Percentiles rank a stretch among this genome's conserved stretches.
phyloP scores from a whole-genome alignment of 2,888 invertebrate species.

The Conomelus anceps region DNA sequence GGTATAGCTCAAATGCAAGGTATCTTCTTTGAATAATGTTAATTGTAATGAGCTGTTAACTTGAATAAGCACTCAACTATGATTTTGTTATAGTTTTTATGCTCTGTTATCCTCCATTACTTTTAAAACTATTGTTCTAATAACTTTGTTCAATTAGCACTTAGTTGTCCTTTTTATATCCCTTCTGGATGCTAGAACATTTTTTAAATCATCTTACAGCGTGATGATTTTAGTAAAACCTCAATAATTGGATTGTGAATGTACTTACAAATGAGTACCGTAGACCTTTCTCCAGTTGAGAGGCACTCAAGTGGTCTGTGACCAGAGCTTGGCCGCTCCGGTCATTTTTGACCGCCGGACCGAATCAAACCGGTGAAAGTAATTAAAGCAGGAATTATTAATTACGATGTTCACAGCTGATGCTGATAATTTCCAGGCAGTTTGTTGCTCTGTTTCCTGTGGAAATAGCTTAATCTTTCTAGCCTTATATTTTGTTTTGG shows the following conservation, averaged over 20 bases:
- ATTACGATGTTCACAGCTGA: background rate
- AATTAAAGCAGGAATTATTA: background rate
- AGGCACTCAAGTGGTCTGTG: background rate
- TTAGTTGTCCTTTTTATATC: background rate
- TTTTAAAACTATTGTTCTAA: no score
- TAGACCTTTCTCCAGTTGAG: background rate
- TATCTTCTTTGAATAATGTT: no score
- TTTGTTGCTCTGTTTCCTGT: background rate
- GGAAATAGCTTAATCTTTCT: background rate
- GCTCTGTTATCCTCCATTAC: no score
- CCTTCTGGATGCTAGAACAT: background rate
- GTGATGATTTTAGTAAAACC: background rate
- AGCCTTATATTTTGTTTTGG: background rate
- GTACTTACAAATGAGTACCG: background rate
- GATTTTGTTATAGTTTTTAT: no score
- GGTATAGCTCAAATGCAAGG: no score
- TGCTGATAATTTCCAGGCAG: background rate
- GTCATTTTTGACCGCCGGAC: background rate
- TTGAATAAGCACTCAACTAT: no score
- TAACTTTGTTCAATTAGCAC: background rate
- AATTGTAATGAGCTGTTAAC: no score
- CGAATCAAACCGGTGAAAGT: background rate
- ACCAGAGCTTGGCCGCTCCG: background rate
- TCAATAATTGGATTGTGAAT: background rate
- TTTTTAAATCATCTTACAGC: background rate